phyloP scores from a whole-genome alignment of 2,797 vertebrate species.

The Trematomus bernacchii region DNA sequence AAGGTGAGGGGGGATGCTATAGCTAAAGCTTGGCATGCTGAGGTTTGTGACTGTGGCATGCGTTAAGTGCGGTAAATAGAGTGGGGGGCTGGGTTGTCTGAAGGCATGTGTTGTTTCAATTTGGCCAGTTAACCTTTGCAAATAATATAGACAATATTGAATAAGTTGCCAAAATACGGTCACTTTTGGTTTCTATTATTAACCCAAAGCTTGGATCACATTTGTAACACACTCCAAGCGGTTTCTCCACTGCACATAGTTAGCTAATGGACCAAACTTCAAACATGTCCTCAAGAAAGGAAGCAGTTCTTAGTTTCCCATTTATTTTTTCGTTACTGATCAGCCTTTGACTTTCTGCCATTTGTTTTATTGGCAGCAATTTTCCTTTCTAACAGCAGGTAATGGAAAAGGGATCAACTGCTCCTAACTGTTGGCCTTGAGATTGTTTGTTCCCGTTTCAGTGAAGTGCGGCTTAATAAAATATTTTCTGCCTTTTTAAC shows the following conservation, averaged over 20 bases:
- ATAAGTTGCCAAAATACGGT: background rate
- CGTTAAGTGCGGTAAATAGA: slow-evolving; percentile 46
- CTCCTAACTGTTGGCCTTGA: background rate
- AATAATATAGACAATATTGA: background rate
- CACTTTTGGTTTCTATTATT: background rate
- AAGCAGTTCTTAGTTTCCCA: background rate
- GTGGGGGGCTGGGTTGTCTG: slow-evolving; percentile 56
- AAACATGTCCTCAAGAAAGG: background rate
- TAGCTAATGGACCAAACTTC: background rate
- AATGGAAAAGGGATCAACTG: background rate
- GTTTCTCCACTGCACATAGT: background rate
- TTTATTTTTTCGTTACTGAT: background rate
- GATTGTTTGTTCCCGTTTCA: background rate
- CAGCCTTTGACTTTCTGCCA: background rate
- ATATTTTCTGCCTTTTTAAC: background rate
- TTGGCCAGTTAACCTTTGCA: slow-evolving; percentile 35
- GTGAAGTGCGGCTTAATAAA: background rate
- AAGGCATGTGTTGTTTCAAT: slow-evolving; percentile 39
- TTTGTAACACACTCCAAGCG: background rate
- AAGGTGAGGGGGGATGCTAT: slow-evolving; percentile 44
- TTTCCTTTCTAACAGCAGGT: background rate
- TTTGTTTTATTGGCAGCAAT: slow-evolving; percentile 4
- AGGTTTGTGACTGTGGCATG: slow-evolving; percentile 67
- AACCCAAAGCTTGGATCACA: background rate
- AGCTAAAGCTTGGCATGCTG: slow-evolving; percentile 56